A percentile compares a stretch with the other conserved stretches of the same genome.
phyloP scores from a whole-genome alignment of 2,797 vertebrate species.

The Aselliscus stoliczkanus region DNA sequence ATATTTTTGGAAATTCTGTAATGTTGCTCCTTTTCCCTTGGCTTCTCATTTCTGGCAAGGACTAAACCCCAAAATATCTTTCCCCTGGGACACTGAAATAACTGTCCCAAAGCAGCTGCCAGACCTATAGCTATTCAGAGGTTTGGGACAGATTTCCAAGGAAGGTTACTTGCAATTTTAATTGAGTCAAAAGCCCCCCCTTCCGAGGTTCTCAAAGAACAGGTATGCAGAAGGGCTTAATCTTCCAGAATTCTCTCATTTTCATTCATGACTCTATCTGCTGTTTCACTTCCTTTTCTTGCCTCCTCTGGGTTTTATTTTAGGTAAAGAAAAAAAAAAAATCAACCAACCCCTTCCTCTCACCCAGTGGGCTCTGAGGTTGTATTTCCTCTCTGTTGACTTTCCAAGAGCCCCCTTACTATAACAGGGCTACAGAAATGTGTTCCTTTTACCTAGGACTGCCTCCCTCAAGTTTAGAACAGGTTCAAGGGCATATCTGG shows the following conservation, averaged over 20 bases:
- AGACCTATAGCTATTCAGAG: slow-evolving; percentile 44
- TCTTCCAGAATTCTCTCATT: slow-evolving; percentile 51
- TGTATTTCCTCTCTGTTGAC: slow-evolving; percentile 47
- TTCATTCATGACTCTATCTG: not conserved
- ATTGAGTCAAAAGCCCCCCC: slow-evolving; percentile 33
- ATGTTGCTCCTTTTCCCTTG: slow-evolving; percentile 66
- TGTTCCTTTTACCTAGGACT: not conserved
- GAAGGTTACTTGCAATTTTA: slow-evolving; percentile 42
- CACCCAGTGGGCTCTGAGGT: not conserved
- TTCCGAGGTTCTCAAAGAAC: slow-evolving; percentile 29
- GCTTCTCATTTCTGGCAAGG: slow-evolving; percentile 71
- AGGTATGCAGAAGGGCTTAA: not conserved
- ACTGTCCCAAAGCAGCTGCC: slow-evolving; percentile 66
- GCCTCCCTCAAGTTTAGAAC: not conserved
- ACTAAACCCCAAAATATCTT: slow-evolving; percentile 69
- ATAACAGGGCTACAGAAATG: not conserved
- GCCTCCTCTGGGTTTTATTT: slow-evolving; percentile 54
- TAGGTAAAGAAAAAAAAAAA: slow-evolving; percentile 28
- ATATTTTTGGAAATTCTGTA: slow-evolving; percentile 72
- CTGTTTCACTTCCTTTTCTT: slow-evolving; percentile 68
- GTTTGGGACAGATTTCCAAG: slow-evolving; percentile 49
- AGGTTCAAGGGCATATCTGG: not conserved
- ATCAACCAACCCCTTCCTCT: not conserved
- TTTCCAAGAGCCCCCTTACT: not conserved
- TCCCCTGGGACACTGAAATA: slow-evolving; percentile 70